Conservation (phyloP, 2,888 invertebrate genomes). For the Osmoderma eremita region DNA sequence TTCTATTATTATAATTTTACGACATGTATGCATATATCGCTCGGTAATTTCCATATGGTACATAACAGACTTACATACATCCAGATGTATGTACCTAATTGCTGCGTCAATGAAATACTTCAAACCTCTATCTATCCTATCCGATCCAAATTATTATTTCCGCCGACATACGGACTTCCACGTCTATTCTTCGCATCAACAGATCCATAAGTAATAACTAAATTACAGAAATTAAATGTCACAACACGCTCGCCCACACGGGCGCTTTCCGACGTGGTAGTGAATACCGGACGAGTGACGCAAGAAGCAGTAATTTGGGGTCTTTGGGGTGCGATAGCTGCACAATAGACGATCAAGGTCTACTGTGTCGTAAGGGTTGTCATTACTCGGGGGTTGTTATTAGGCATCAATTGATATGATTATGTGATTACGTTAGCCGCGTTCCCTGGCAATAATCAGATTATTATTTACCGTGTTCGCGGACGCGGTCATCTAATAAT, state of each 20-base stretch:
- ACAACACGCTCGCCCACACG: slow-evolving; percentile 58
- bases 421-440: slow-evolving; percentile 59
- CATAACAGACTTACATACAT: no score
- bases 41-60: no score
- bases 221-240: slow-evolving; percentile 61
- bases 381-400: slow-evolving; percentile 61
- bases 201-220: slow-evolving; percentile 39
- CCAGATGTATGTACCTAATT: no score
- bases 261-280: slow-evolving; percentile 11
- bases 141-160: slow-evolving; percentile 14
- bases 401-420: slow-evolving; percentile 64
- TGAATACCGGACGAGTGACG: slow-evolving; percentile 45
- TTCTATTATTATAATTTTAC: no score
- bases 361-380: slow-evolving; percentile 56
- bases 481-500: slow-evolving; percentile 32
- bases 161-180: slow-evolving; percentile 11
- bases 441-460: slow-evolving; percentile 48
- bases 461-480: slow-evolving; percentile 42
- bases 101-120: no score
- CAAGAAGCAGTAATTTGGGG: slow-evolving; percentile 49
- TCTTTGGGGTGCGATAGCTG: slow-evolving; percentile 42
- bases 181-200: slow-evolving; percentile 10
- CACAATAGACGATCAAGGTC: slow-evolving; percentile 60
- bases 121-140: no score
- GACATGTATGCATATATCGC: no score